Evolutionary conservation across 2,888 invertebrate species (phyloP).

Genomic region (Acleris sparsana): DNA sequence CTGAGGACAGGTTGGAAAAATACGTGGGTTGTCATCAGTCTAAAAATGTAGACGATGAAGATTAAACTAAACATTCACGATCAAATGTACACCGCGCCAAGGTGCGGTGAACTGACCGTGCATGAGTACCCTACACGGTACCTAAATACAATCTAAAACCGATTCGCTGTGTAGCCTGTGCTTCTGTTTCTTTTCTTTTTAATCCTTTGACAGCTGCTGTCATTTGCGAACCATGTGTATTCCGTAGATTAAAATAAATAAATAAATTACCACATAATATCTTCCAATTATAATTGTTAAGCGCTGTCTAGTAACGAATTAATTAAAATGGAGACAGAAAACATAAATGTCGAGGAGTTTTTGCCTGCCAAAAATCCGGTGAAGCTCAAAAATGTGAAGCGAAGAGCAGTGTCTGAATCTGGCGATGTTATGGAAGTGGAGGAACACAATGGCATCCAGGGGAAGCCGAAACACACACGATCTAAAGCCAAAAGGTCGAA

Average conservation of each 20-base stretch:
- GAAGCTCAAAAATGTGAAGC: constrained; percentile 78
- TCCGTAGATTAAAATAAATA: constrained; percentile 31
- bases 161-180: too few species aligned
- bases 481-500: constrained; percentile 74
- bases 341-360: constrained; percentile 81
- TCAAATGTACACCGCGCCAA: too few species aligned
- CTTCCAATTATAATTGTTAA: background rate
- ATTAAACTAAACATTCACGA: too few species aligned
- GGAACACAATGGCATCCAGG: constrained; percentile 84
- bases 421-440: constrained; percentile 87
- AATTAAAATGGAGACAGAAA: constrained; percentile 70
- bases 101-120: too few species aligned
- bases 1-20: too few species aligned
- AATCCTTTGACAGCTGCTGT: constrained; percentile 45
- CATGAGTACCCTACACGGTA: too few species aligned
- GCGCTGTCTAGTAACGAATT: constrained; percentile 5
- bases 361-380: constrained; percentile 77
- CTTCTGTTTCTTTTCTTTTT: background rate
- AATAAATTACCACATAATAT: constrained; percentile 12
- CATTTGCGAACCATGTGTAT: constrained; percentile 53
- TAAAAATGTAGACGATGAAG: too few species aligned
- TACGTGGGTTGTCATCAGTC: too few species aligned
- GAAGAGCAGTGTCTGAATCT: constrained; percentile 73
- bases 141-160: too few species aligned
- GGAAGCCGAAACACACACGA: constrained; percentile 62